A percentile compares a stretch with the other conserved stretches of the same genome.
These are phyloP conservation scores for Passer domesticus DNA, from an alignment of 2,113 vertebrate species.

Conservation along the genomic window DNA sequence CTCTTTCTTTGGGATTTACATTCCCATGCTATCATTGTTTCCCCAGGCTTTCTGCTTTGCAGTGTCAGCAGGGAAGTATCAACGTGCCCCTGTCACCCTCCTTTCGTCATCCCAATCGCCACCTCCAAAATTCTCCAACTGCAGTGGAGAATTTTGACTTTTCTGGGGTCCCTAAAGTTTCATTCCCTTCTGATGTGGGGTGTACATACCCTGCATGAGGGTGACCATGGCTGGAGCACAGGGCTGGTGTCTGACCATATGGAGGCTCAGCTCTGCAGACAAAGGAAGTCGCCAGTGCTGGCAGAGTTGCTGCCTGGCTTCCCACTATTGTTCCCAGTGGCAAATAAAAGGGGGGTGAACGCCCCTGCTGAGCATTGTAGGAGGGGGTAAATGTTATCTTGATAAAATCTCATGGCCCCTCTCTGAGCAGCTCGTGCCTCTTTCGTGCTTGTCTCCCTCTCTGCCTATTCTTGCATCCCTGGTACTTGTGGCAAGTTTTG, in stretches of 20 bases:
- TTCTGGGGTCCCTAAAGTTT: not conserved
- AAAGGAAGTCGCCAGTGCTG: conserved; percentile 24
- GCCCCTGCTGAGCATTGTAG: conserved; percentile 23
- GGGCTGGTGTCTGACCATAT: not conserved
- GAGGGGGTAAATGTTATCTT: not conserved
- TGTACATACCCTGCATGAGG: not conserved
- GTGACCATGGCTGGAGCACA: not conserved
- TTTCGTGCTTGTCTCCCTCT: not conserved
- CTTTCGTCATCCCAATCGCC: not conserved
- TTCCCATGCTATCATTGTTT: not conserved
- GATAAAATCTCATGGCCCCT: not conserved
- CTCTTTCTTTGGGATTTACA: conserved; percentile 23
- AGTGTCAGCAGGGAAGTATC: not conserved
- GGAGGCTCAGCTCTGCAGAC: not conserved
- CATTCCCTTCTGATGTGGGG: not conserved
- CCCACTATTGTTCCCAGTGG: conserved; percentile 58
- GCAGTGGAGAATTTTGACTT: not conserved
- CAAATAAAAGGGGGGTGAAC: conserved; percentile 47
- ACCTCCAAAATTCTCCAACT: not conserved
- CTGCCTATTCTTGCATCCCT: not conserved
- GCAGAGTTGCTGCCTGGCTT: conserved; percentile 35
- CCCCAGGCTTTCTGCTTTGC: not conserved
- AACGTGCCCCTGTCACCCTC: not conserved
- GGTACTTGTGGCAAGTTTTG: not conserved
- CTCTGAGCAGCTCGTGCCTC: not conserved